Conservation (phyloP, 2,113 vertebrate species). For the Lophochroa leadbeateri region DNA sequence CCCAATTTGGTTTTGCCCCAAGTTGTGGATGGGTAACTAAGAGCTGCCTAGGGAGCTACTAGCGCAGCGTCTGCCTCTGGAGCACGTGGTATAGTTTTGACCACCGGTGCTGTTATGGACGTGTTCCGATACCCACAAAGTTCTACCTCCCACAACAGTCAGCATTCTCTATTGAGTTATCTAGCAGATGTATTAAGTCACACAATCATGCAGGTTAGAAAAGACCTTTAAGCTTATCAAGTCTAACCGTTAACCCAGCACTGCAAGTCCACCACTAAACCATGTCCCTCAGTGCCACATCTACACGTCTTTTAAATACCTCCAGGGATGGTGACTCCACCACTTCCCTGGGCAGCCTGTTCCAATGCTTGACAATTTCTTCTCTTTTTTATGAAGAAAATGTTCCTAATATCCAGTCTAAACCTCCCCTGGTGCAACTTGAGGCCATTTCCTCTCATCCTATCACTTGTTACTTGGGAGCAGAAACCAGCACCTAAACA, state of each 20-base stretch:
- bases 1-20: not conserved
- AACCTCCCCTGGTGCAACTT: not conserved
- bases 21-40: not conserved
- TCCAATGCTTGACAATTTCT: not conserved
- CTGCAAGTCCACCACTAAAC: not conserved
- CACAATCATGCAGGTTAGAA: not conserved
- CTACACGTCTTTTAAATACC: not conserved
- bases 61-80: fast-evolving
- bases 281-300: not conserved
- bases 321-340: not conserved
- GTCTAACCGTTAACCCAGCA: not conserved
- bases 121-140: not conserved
- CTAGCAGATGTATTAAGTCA: not conserved
- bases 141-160: not conserved
- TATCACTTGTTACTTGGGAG: not conserved
- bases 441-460: not conserved
- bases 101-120: not conserved
- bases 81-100: fast-evolving
- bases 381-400: not conserved
- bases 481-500: not conserved
- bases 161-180: not conserved
- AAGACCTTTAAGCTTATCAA: not conserved
- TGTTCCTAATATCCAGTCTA: not conserved
- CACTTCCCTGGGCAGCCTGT: not conserved
- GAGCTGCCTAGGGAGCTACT: not conserved